Base-by-base conservation (phyloP, 2,113 vertebrate genomes). In the Perca flavescens region DNA sequence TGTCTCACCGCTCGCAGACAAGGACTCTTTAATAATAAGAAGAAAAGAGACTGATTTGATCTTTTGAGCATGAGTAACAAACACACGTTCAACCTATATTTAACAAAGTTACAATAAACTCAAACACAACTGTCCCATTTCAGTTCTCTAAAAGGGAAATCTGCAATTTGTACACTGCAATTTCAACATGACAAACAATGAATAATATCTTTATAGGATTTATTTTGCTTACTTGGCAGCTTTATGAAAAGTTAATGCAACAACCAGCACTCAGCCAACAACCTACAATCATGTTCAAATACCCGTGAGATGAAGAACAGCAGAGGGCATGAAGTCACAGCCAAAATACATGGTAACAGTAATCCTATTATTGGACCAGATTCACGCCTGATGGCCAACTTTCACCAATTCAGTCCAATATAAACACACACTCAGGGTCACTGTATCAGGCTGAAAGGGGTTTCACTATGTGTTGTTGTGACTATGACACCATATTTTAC, bases 201-300 rank as follows among this genome's bases (percentile, higher is more conserved):
- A 5, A 67, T n/a, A 11, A 25, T 43, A 57, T 21, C 10, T 47
- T 58, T 7, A 15, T 3, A 25, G 22, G 22, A 13, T 58, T 22
- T 36, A 4, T 31, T 58, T 73, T 49, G 22, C 6, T 15, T 21
- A 62, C 28, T 34, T n/a, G 17, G 12, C 19, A 73, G 40, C 16
- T 17, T 73, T 6, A 60, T 74, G 12, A 50, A 50, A 61, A 61
- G 50, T n/a, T 56, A 70, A 70, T 70, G 52, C 34, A 34, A 52
- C 47, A 50, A 50, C 16, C 65, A 31, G 34, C 13, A 58, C 15
- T 28, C 22, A 34, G 17, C 9, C 6, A 34, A 46, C 4, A 43
- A 25, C 14, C 53, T 19, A 19, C 53, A 69, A 53, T 10, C 19
- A 53, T 53, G 28, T 69, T 58, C 36, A 58, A 49, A 28, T 60